Evolutionary conservation across 2,113 vertebrate genomes (phyloP).

Genomic region (Felis chaus): DNA sequence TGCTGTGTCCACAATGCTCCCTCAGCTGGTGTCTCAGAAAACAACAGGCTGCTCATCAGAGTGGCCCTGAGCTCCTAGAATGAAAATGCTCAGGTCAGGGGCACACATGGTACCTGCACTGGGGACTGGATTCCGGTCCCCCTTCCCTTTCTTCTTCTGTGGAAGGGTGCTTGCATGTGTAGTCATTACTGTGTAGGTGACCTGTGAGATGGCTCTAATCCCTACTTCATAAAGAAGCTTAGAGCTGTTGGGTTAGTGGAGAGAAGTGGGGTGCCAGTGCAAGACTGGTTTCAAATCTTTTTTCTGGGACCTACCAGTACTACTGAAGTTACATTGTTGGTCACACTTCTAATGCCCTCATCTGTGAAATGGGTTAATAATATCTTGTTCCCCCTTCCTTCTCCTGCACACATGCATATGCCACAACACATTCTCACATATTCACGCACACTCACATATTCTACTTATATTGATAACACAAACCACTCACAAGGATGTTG

Average conservation of each 20-base stretch:
- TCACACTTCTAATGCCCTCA: neutral
- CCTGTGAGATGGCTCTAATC: neutral
- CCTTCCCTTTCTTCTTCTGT: neutral
- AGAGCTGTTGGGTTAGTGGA: neutral
- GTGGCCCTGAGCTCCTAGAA: neutral
- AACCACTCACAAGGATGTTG: neutral
- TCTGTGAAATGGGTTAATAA: neutral
- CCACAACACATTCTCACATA: neutral
- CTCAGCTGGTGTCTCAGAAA: constrained; percentile 52
- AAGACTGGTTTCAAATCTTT: neutral
- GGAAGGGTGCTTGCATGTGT: neutral
- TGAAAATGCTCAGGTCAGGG: neutral
- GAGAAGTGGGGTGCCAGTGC: neutral
- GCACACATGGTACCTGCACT: rapidly evolving
- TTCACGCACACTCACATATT: neutral
- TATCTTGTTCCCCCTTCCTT: neutral
- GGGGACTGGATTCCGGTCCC: neutral
- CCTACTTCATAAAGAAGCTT: neutral
- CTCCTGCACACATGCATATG: neutral
- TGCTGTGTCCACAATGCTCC: neutral
- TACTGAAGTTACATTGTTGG: neutral
- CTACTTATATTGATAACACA: neutral
- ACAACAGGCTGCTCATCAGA: neutral
- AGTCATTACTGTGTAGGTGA: neutral
- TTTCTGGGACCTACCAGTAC: neutral